Conservation (phyloP, 2,888 invertebrate genomes). For the Stenurella melanura region DNA sequence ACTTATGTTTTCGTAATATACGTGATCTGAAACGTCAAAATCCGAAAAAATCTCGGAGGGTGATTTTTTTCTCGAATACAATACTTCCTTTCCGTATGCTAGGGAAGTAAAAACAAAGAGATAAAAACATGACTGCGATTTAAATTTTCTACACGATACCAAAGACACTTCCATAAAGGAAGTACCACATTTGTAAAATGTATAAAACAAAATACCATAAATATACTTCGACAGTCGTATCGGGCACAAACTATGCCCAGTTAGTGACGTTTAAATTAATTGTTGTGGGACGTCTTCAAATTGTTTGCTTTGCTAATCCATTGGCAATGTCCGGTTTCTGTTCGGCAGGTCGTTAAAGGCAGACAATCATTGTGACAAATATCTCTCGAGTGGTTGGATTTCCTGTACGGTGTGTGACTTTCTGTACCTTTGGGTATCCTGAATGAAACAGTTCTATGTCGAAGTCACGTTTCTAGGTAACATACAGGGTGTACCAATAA, state of each 20-base stretch:
- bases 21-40: too few relatives aligned
- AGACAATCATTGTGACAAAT: slow-evolving; percentile 43
- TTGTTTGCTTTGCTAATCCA: slow-evolving; percentile 20
- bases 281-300: slow-evolving; percentile 19
- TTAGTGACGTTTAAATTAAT: neutral
- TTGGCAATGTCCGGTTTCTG: slow-evolving; percentile 27
- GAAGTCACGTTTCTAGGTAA: slow-evolving; percentile 33
- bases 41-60: too few relatives aligned
- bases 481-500: neutral
- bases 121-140: too few relatives aligned
- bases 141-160: too few relatives aligned
- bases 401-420: slow-evolving; percentile 38
- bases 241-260: neutral
- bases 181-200: neutral
- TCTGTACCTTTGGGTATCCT: slow-evolving; percentile 40
- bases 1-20: too few relatives aligned
- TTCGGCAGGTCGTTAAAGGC: slow-evolving; percentile 22
- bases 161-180: too few relatives aligned
- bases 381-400: slow-evolving; percentile 46
- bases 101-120: too few relatives aligned
- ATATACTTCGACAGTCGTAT: neutral
- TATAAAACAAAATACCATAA: neutral
- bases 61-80: too few relatives aligned
- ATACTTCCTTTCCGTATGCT: too few relatives aligned
- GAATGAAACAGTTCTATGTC: neutral